These are phyloP conservation scores for Sterrhoptilus dennistouni DNA, from an alignment of 2,113 vertebrate species.

Conservation along the genomic window DNA sequence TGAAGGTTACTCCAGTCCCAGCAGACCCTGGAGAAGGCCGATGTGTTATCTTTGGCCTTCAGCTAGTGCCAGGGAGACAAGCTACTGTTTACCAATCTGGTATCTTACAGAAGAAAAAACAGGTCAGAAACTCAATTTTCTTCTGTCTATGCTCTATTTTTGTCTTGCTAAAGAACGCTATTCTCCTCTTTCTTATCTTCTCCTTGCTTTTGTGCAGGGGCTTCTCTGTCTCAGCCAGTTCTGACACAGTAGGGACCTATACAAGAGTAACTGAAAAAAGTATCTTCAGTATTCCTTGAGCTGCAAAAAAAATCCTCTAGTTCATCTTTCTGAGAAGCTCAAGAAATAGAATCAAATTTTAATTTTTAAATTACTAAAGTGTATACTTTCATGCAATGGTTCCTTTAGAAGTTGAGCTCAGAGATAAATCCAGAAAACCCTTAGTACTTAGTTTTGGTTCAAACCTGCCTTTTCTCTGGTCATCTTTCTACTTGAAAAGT, in stretches of 20 bases:
- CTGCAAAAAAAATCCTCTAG: neutral
- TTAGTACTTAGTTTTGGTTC: neutral
- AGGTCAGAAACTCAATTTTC: neutral
- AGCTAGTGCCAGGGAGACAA: slow-evolving; percentile 8
- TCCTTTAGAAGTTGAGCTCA: neutral
- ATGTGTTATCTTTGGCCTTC: slow-evolving; percentile 31
- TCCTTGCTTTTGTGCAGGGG: neutral
- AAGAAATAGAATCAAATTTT: neutral
- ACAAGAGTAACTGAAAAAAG: neutral
- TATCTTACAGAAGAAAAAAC: neutral
- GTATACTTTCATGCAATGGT: neutral
- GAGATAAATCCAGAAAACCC: neutral
- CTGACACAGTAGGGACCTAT: neutral
- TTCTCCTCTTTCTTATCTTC: neutral
- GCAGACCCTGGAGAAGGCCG: neutral
- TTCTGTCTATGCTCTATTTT: neutral
- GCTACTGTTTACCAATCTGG: slow-evolving; percentile 1
- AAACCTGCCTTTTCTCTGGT: neutral
- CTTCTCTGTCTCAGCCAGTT: neutral
- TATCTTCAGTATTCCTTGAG: neutral
- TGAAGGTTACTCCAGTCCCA: slow-evolving; percentile 23
- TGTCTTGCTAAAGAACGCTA: fast-evolving
- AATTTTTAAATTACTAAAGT: neutral
- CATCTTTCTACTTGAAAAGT: neutral
- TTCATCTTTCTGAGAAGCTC: neutral